phyloP scores from a whole-genome alignment of 2,113 vertebrate species.

The Myotis davidii region DNA sequence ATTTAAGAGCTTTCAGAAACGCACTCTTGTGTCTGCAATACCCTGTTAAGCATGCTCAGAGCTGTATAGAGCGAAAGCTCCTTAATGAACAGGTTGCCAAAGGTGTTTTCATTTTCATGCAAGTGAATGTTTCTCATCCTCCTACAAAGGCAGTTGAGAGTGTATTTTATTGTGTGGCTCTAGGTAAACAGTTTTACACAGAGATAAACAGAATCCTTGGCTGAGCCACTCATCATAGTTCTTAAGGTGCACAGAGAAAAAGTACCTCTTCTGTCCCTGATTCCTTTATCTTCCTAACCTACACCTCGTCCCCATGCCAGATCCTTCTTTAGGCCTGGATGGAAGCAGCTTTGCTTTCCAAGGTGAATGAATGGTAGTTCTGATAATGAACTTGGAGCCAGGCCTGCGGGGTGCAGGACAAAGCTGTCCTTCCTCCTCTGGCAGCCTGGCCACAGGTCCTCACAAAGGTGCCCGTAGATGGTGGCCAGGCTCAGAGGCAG shows the following conservation, averaged over 20 bases:
- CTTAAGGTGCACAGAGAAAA: not conserved
- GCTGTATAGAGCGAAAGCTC: not conserved
- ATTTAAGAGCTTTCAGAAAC: not conserved
- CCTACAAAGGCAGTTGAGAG: not conserved
- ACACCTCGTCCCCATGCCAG: accelerated
- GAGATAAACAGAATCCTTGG: not conserved
- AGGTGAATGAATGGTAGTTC: not conserved
- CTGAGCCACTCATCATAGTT: not conserved
- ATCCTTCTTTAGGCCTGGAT: not conserved
- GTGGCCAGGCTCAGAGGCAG: not conserved
- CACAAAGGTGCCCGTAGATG: not conserved
- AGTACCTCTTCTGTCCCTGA: accelerated
- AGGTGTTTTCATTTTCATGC: not conserved
- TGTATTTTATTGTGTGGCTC: not conserved
- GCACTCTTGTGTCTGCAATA: not conserved
- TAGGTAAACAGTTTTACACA: not conserved
- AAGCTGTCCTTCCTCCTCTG: not conserved
- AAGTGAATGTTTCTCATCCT: not conserved
- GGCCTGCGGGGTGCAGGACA: accelerated
- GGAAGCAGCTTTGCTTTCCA: not conserved
- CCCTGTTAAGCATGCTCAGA: not conserved
- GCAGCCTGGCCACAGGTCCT: not conserved
- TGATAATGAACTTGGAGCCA: not conserved
- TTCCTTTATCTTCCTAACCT: not conserved
- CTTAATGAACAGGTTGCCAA: not conserved